Base-by-base conservation (phyloP, 2,797 vertebrate species). In the Chlorospingus semifuscus region DNA sequence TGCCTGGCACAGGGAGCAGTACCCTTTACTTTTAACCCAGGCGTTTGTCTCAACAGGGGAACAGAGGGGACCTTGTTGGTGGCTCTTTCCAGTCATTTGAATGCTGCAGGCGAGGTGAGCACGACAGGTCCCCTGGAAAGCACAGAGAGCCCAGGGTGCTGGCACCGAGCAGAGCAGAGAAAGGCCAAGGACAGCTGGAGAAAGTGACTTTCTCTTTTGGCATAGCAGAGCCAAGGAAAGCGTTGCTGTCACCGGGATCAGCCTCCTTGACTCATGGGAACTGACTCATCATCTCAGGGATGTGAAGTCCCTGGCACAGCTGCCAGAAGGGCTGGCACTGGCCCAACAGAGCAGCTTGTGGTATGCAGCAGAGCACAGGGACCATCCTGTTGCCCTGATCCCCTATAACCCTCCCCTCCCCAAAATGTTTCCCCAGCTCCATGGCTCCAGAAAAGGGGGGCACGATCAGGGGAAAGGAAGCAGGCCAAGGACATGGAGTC, bases 1-100 rank as follows among this genome's bases (percentile, higher is more conserved):
- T 60, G 34, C 5, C 41, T 0, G 0, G 29, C n/a, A 12, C 13
- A 34, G 16, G 0, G 22, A 19, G 6, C 19, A 74, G 36, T 2
- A 18, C 13, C 52, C 23, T 65, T 90, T 49, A 11, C 4, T 84
- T 89, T 71, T 75, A 88, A 65, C 15, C 12, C 23, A 39, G 21
- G 7, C 12, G 5, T 21, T 82, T 82, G 56, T 53, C 37, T 55
- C 50, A 41, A 4, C 27, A 60, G 21, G 50, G 15, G 26, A 36
- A 41, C 4, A 8, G 55, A 53, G 7, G 3, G 16, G 8, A 70
- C 9, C 32, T 74, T 59, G 29, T 2, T 63, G 29, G 56, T 39
- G 21, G 29, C 34, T 83, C 24, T 63, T 53, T 68, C 27, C 1
- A 2, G 46, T 15, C 27, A 26, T 13, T 36, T 59, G 53, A 82